Base-by-base conservation (phyloP, 1,140 invertebrate species). In the Drosophila kepulauana region DNA sequence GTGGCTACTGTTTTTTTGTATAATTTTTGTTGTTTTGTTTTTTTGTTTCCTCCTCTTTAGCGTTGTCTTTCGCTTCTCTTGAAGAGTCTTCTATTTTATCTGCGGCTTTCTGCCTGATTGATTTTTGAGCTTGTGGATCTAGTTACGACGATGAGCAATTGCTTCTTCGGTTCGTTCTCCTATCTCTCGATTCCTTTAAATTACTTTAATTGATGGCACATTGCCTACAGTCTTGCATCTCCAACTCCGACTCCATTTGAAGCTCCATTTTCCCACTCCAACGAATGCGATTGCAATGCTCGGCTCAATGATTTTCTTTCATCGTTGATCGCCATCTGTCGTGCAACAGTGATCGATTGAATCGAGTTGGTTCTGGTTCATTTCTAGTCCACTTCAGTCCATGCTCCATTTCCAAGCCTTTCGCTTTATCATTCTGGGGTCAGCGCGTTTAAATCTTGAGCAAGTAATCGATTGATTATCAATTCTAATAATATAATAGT, bases 131-230 rank as follows among this genome's bases (percentile, higher is more conserved):
- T 86, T 86, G 79, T 86, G 82, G 81, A 78, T 85, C 81, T 85
- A 69, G 81, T 84, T 84, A 84, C 82, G 75, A 62, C 49, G n/a
- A 13, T 56, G 46, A 43, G 41, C 41, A 43, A 43, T 13, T 43
- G 41, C 41, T 43, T 38, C 35, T 38, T 38, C 35, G 28, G 13
- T 35, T 33, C 70, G 79, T 57, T 78, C 51, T 77, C 76, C 62
- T 73, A 66, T 74, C 67, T 45, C 66, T 45, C 59, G 82, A 86
- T 82, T 86, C 79, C 82, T 87, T 87, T 87, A 87, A 87, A 87
- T 87, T 87, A 87, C 82, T 87, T 87, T 87, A 87, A 87, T 87
- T 87, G 82, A 79, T 86, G 82, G 82, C 82, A 81, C 78, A 69
- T 72, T 61, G 75, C 74, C 78, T 25, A 65, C 72, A 67, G 41